phyloP scores from a whole-genome alignment of 2,113 vertebrate genomes.

The Aphelocoma coerulescens region DNA sequence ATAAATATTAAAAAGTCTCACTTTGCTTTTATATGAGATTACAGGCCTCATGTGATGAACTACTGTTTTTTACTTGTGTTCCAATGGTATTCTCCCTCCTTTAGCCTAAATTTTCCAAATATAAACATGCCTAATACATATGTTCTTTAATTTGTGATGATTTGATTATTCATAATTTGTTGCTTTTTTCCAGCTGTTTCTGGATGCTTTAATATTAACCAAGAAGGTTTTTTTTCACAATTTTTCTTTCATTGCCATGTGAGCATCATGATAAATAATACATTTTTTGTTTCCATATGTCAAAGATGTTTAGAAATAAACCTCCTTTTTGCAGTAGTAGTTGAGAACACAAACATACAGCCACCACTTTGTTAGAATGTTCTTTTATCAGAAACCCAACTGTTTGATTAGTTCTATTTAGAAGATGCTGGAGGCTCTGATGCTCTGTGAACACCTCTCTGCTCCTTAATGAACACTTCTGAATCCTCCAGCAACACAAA shows the following conservation, averaged over 20 bases:
- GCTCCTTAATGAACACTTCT: conserved; percentile 28
- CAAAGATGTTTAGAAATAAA: neutral
- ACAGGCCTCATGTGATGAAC: conserved; percentile 16
- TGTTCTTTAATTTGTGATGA: neutral
- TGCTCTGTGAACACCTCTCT: neutral
- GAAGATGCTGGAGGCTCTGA: neutral
- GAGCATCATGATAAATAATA: neutral
- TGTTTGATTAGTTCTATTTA: conserved; percentile 48
- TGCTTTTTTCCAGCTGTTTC: neutral
- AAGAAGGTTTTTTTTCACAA: neutral
- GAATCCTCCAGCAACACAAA: neutral
- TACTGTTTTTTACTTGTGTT: conserved; percentile 20
- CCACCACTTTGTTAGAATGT: neutral
- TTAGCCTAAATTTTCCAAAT: conserved; percentile 17
- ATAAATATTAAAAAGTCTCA: conserved; percentile 57
- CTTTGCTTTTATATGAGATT: conserved; percentile 30
- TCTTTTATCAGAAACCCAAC: conserved; percentile 21
- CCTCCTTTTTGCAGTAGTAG: neutral
- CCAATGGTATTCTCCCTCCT: neutral
- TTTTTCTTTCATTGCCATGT: neutral
- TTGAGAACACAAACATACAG: neutral
- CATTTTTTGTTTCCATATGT: neutral
- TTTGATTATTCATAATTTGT: conserved; percentile 5
- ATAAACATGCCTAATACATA: neutral
- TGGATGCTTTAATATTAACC: neutral